phyloP scores from a whole-genome alignment of 92 coral and sea anemone species.

The Epizoanthus illoricatus region DNA sequence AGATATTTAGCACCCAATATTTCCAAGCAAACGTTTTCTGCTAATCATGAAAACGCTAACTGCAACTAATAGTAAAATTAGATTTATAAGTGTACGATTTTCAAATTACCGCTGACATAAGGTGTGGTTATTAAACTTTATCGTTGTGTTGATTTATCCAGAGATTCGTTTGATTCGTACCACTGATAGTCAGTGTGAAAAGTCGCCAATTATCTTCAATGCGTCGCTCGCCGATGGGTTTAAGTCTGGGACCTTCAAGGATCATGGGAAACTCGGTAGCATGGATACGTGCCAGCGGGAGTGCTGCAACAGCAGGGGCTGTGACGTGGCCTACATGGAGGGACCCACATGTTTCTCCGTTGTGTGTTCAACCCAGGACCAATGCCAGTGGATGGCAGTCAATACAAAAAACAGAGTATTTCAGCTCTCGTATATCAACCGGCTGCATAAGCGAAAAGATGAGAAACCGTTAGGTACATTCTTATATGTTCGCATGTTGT shows the following conservation, averaged over 20 bases:
- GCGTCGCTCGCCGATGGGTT: slow-evolving; percentile 66
- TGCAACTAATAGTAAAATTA: too few relatives aligned
- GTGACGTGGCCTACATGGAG: slow-evolving; percentile 86
- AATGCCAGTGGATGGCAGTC: slow-evolving; percentile 73
- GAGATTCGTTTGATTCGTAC: slow-evolving; percentile 11
- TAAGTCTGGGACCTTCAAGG: slow-evolving; percentile 64
- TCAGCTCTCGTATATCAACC: slow-evolving; percentile 72
- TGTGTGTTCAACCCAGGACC: slow-evolving; percentile 63
- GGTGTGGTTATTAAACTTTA: background rate
- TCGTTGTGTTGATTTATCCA: background rate
- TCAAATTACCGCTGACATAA: background rate
- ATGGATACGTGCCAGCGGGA: slow-evolving; percentile 72
- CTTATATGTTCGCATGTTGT: too few relatives aligned
- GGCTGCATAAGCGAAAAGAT: slow-evolving; percentile 49
- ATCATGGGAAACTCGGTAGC: slow-evolving; percentile 66
- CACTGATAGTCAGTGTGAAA: slow-evolving; percentile 50
- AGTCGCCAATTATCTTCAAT: slow-evolving; percentile 75
- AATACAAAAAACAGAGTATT: slow-evolving; percentile 43
- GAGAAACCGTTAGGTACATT: slow-evolving; percentile 41
- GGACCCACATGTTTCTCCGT: slow-evolving; percentile 83
- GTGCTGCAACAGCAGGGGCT: slow-evolving; percentile 74
- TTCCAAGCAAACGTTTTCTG: too few relatives aligned
- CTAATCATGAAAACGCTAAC: too few relatives aligned
- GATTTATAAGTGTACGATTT: too few relatives aligned
- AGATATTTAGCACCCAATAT: too few relatives aligned